Evolutionary conservation across 1,140 invertebrate genomes (phyloP), one percentile per base, ranked within the genome.

Genomic region (Leptoteleia sp.): DNA sequence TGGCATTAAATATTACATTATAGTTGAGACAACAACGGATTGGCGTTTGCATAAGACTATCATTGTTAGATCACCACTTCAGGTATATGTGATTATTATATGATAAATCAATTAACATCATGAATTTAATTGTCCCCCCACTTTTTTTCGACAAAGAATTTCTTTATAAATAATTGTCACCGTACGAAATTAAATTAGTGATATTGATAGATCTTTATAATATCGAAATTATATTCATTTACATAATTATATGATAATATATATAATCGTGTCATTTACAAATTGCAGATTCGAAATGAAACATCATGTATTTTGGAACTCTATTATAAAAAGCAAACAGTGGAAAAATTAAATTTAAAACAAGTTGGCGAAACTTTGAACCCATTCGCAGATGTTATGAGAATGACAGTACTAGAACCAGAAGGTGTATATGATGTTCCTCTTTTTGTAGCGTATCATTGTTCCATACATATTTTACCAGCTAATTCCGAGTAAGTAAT

Each of bases 281-380:
- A n/a, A n/a, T n/a, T n/a, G n/a, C 83, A 96, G 94, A 91, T 96
- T 31, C 88, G 92, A 79, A 96, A 96, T 87, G 93, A 95, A 82
- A 94, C 95, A 4, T 93, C 93, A 0, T 93, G 94, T 79, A 91
- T 94, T 0, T 85, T 96, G 13, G 93, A 93, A 52, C 85, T 96
- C 29, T 93, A 93, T 78, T 95, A 95, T 84, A 92, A 94, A 73
- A 94, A 93, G 42, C 90, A 92, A 6, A 91, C 93, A 16, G 84
- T 95, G 13, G 92, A 94, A 86, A 90, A 93, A 62, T 82, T 93
- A 4, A 91, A 92, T 35, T 84, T 92, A 1, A 91, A 91, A 15
- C 86, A 91, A 1, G 91, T 93, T 7, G 93, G 93, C 3, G 91
- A 94, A 54, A 89, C 93, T 8, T 91, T 91, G 9, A 95, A 95